These are phyloP conservation scores for Diaprepes abbreviatus DNA, from an alignment of 2,888 invertebrate species.

Conservation along the genomic window DNA sequence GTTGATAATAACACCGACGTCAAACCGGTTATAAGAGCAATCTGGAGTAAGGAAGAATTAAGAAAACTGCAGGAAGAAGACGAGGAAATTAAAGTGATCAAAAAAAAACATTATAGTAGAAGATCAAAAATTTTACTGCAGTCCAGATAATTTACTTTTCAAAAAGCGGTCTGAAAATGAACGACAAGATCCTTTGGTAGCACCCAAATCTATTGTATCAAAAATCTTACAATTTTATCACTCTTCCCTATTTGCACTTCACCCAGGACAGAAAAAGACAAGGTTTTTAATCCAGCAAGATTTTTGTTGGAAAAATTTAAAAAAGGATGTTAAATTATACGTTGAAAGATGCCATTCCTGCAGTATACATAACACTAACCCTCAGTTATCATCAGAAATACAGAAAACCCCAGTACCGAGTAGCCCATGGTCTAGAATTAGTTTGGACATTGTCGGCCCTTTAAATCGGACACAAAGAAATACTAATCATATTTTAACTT, in stretches of 20 bases:
- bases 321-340: slow-evolving; percentile 52
- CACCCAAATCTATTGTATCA: slow-evolving; percentile 34
- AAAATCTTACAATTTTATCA: slow-evolving; percentile 51
- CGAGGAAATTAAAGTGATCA: no score
- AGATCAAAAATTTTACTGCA: no score
- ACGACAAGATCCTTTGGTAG: slow-evolving; percentile 22
- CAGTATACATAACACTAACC: slow-evolving; percentile 52
- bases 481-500: slow-evolving; percentile 57
- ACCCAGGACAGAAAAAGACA: slow-evolving; percentile 56
- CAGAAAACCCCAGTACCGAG: slow-evolving; percentile 51
- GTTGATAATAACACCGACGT: no score
- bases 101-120: no score
- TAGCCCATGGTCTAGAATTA: slow-evolving; percentile 51
- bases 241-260: slow-evolving; percentile 53
- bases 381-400: slow-evolving; percentile 34
- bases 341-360: slow-evolving; percentile 54
- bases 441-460: slow-evolving; percentile 58
- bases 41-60: no score
- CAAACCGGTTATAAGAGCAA: no score
- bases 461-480: slow-evolving; percentile 49
- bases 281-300: no score
- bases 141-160: no score
- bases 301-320: slow-evolving; percentile 56
- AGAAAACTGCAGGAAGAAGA: no score
- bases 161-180: no score